Evolutionary conservation across 2,888 invertebrate species (phyloP).

Genomic region (Argyresthia albistria): DNA sequence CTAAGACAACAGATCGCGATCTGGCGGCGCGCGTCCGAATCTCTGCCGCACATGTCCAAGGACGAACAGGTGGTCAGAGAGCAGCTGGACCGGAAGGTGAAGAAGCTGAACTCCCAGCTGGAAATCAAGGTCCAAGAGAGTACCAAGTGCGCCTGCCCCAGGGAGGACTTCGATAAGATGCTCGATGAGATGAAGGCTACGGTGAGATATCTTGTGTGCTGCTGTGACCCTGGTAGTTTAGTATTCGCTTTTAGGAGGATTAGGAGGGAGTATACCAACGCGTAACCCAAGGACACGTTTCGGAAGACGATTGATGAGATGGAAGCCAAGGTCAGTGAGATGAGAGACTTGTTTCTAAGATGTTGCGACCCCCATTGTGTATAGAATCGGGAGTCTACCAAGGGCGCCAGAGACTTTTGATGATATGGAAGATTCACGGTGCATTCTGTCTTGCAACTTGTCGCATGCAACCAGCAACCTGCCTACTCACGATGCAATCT

Average conservation of each 20-base stretch:
- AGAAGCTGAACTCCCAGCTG: constrained; percentile 74
- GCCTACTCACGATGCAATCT: too few species aligned
- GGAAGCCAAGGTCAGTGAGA: constrained; percentile 68
- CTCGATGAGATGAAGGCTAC: constrained; percentile 75
- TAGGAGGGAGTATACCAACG: too few species aligned
- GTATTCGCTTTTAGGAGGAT: too few species aligned
- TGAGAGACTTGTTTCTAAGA: too few species aligned
- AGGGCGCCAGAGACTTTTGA: too few species aligned
- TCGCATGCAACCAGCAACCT: too few species aligned
- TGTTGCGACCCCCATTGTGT: too few species aligned
- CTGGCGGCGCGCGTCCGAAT: constrained; percentile 85
- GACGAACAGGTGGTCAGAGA: constrained; percentile 86
- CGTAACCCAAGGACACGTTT: constrained; percentile 48
- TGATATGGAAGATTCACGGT: too few species aligned
- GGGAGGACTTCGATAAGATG: constrained; percentile 67
- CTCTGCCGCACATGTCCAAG: constrained; percentile 84
- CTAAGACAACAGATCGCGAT: constrained; percentile 87
- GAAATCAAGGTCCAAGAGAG: constrained; percentile 68
- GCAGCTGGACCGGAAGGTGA: constrained; percentile 80
- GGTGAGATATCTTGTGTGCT: constrained; percentile 23
- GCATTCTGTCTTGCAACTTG: too few species aligned
- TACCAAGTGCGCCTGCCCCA: constrained; percentile 36
- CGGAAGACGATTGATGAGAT: constrained; percentile 76
- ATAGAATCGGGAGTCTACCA: too few species aligned
- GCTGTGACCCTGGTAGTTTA: too few species aligned